Base-by-base conservation (phyloP, 2,888 invertebrate genomes). In the Anagyrus pseudococci region DNA sequence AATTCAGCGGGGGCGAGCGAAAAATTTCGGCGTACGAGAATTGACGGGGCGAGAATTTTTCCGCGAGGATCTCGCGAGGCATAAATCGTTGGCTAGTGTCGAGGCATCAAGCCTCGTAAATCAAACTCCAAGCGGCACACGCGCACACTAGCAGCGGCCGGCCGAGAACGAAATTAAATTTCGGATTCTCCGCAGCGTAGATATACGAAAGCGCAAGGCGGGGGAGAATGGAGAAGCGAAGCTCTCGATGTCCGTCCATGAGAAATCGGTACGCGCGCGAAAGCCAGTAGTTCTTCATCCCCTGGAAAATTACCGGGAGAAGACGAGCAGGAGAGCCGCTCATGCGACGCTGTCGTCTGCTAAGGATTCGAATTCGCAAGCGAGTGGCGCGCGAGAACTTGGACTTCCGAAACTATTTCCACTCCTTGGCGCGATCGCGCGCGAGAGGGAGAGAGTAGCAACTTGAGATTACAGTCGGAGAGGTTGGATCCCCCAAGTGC, bases 381-480 rank as follows among this genome's bases (percentile, higher is more conserved):
- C 25, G 46, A 13, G 19, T 7, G 23, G 40, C 23, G 7, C 26
- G 40, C 15, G 13, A 17, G 40, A 29, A 43, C 46, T 26, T 25
- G 56, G 58, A 62, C 65, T 62, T 62, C 33, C 49, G 53, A 49
- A 65, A 65, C 65, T 65, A 65, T 62, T 61, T 65, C 47, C 47
- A 26, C 47, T 20, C 20, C 26, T 7, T 13, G 2, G 44, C 25
- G 22, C 29, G 4, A n/a, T n/a, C n/a, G n/a, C n/a, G n/a, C n/a
- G n/a, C n/a, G n/a, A n/a, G n/a, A n/a, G n/a, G n/a, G n/a, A n/a
- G n/a, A 54, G 52, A 58, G 53, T 37, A 50, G 54, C 49, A 59
- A 60, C 57, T 57, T 57, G 60, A 60, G 60, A 64, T 64, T 64
- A 60, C 47, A 56, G 55, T 55, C 26, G 19, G 52, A 49, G 37